Percentiles rank a stretch among this genome's conserved stretches.
These are phyloP conservation scores for Oophaga sylvatica DNA, from an alignment of 2,797 vertebrate species.

Conservation along the genomic window DNA sequence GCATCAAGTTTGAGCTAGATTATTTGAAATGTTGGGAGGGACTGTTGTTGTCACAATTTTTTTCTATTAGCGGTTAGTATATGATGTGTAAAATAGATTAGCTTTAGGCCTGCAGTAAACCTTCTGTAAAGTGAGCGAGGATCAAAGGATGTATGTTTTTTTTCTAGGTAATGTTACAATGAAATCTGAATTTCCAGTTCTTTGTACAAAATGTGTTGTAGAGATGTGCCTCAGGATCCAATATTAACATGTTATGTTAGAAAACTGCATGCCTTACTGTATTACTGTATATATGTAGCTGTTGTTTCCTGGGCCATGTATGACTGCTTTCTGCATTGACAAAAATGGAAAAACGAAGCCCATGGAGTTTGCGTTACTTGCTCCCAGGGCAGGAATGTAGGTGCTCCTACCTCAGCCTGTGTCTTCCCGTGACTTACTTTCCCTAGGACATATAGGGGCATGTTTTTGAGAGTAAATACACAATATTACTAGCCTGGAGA, in stretches of 20 bases:
- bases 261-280: slow-evolving; percentile 1
- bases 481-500: background rate
- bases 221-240: background rate
- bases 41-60: background rate
- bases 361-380: background rate
- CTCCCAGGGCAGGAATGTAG: background rate
- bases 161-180: background rate
- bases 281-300: background rate
- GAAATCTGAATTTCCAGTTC: background rate
- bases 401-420: background rate
- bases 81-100: background rate
- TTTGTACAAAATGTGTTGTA: background rate
- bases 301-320: background rate
- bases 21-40: background rate
- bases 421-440: background rate
- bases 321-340: background rate
- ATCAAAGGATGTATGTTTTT: background rate
- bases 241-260: background rate
- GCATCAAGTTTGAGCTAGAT: background rate
- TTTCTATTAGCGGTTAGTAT: background rate
- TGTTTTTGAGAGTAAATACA: background rate
- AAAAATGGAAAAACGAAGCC: background rate
- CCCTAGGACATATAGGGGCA: too few species aligned
- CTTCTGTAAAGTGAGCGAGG: background rate
- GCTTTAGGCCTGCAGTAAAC: background rate